A percentile compares a stretch with the other conserved stretches of the same genome.
phyloP scores from a whole-genome alignment of 2,797 vertebrate species.

The Enteromius anoplus region DNA sequence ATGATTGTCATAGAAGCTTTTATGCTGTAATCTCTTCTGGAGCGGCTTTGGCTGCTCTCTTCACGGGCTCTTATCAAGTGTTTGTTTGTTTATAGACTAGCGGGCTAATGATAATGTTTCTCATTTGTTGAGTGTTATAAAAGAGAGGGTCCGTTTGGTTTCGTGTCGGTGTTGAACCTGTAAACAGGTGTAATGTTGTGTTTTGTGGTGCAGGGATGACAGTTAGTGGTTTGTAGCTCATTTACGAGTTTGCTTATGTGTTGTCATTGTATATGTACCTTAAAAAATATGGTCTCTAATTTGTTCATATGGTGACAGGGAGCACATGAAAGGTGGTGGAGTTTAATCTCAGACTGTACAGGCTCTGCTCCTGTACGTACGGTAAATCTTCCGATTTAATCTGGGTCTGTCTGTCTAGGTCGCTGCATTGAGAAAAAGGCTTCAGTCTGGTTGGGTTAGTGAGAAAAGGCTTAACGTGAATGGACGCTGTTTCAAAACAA shows the following conservation, averaged over 20 bases:
- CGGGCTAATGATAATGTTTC: not conserved
- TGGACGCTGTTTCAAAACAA: not conserved
- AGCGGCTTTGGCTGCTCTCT: constrained; percentile 30
- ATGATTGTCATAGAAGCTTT: constrained; percentile 27
- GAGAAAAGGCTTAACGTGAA: constrained; percentile 12
- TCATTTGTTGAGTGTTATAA: not conserved
- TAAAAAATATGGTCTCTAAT: not conserved
- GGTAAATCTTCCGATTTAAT: constrained; percentile 27
- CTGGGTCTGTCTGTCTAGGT: not conserved
- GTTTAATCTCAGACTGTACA: constrained; percentile 13
- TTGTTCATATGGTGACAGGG: not conserved
- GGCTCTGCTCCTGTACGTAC: not conserved
- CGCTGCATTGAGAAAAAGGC: not conserved
- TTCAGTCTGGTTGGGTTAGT: not conserved
- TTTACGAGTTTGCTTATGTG: not conserved
- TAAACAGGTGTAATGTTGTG: constrained; percentile 12
- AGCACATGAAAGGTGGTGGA: not conserved
- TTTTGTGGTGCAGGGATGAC: not conserved
- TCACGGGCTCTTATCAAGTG: constrained; percentile 19
- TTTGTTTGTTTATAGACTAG: constrained; percentile 17
- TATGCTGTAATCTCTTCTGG: constrained; percentile 31
- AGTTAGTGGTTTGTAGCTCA: not conserved
- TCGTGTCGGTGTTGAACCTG: not conserved
- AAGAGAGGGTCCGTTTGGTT: constrained; percentile 2
- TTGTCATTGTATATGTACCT: not conserved